These are phyloP conservation scores for Magallana angulata DNA, from an alignment of 1,140 invertebrate species.

Conservation along the genomic window DNA sequence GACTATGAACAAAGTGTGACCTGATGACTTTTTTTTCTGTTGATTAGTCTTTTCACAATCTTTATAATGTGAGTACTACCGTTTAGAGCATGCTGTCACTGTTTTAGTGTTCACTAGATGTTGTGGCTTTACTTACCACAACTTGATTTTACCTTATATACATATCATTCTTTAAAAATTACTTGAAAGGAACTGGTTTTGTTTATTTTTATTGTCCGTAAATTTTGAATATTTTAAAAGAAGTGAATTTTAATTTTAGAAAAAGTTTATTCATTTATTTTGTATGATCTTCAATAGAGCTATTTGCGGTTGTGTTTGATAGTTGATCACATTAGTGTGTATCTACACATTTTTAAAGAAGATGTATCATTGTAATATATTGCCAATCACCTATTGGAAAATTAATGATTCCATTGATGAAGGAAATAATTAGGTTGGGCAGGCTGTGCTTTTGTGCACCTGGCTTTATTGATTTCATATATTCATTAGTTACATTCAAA, in stretches of 20 bases:
- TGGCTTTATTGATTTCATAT: background rate
- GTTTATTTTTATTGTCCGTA: no score
- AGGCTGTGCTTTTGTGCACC: background rate
- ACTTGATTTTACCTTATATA: background rate
- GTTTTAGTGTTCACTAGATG: slow-evolving; percentile 1
- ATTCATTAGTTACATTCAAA: slow-evolving; percentile 5
- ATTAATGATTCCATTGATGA: background rate
- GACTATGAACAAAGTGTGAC: background rate
- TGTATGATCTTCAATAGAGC: background rate
- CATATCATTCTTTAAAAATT: no score
- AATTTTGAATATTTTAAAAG: no score
- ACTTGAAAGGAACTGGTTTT: no score
- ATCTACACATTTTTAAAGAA: background rate
- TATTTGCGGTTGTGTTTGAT: background rate
- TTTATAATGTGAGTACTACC: slow-evolving; percentile 61
- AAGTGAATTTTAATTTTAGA: background rate
- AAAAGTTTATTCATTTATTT: background rate
- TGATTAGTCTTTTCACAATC: slow-evolving; percentile 59
- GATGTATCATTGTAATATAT: background rate
- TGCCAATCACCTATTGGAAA: background rate
- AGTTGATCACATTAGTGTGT: background rate
- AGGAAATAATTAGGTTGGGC: background rate
- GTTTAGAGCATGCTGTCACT: slow-evolving; percentile 45
- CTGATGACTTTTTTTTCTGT: slow-evolving; percentile 41
- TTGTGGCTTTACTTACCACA: slow-evolving; percentile 14